phyloP scores from a whole-genome alignment of 2,797 vertebrate species.

The Geotrypetes seraphini region DNA sequence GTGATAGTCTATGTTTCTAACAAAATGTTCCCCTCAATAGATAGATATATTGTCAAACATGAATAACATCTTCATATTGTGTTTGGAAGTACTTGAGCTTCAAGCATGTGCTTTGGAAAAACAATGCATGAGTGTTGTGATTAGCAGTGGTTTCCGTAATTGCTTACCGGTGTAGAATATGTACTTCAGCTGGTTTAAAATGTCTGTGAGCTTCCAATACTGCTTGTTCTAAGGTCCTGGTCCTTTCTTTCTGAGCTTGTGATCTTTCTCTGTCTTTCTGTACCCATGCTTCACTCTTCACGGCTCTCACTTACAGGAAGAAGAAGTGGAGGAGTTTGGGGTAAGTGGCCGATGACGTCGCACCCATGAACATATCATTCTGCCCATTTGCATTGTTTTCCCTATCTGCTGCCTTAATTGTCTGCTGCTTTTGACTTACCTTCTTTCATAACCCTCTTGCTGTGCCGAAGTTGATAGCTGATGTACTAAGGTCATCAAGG shows the following conservation, averaged over 20 bases:
- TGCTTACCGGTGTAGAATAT: too few relatives aligned
- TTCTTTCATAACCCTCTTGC: slow-evolving; percentile 43
- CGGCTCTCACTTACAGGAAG: slow-evolving; percentile 94
- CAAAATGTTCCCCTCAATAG: too few relatives aligned
- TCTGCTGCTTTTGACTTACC: slow-evolving; percentile 37
- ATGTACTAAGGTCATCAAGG: slow-evolving; percentile 27
- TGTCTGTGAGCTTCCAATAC: slow-evolving; percentile 53
- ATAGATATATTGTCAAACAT: too few relatives aligned
- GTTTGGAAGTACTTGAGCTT: too few relatives aligned
- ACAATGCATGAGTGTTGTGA: too few relatives aligned
- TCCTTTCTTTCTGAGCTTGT: slow-evolving; percentile 93
- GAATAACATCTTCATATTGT: too few relatives aligned
- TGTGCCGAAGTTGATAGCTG: slow-evolving; percentile 18
- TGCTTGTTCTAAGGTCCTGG: slow-evolving; percentile 72
- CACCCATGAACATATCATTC: slow-evolving; percentile 38
- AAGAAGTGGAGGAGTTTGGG: slow-evolving; percentile 99
- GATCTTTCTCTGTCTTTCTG: slow-evolving; percentile 59
- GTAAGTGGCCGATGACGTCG: slow-evolving; percentile 77
- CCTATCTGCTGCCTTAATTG: slow-evolving; percentile 42
- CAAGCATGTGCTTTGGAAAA: too few relatives aligned
- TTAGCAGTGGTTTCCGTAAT: too few relatives aligned
- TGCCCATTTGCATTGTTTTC: slow-evolving; percentile 41
- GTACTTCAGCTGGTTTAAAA: too few relatives aligned
- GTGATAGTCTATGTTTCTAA: too few relatives aligned
- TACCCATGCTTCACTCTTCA: slow-evolving; percentile 80